Evolutionary conservation across 2,888 invertebrate species (phyloP).

Genomic region (Noctuana brunneofusca): DNA sequence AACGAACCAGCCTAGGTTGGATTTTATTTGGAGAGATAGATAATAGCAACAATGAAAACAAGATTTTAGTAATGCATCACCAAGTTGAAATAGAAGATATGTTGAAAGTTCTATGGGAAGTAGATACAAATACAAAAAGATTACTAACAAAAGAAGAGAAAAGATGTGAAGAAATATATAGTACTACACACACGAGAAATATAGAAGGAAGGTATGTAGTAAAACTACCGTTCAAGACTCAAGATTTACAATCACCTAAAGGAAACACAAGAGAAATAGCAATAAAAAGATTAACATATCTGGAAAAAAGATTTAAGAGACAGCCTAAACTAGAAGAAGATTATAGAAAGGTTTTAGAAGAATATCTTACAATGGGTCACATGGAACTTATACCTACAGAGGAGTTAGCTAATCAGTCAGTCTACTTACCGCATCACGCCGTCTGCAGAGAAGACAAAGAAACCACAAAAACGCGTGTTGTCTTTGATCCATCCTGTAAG

Average conservation of each 20-base stretch:
- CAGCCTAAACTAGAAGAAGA: slow-evolving; percentile 34
- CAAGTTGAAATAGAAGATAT: slow-evolving; percentile 13
- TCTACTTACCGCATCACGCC: slow-evolving; percentile 27
- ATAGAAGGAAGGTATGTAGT: slow-evolving; percentile 29
- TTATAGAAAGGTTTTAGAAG: slow-evolving; percentile 35
- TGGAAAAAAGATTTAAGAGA: slow-evolving; percentile 37
- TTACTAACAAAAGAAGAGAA: slow-evolving; percentile 8
- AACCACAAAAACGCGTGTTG: slow-evolving; percentile 35
- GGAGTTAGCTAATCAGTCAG: slow-evolving; percentile 9
- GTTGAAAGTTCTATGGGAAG: slow-evolving; percentile 18
- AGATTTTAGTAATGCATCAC: slow-evolving; percentile 22
- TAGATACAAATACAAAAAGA: slow-evolving; percentile 12
- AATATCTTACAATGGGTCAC: slow-evolving; percentile 35
- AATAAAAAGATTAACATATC: slow-evolving; percentile 30
- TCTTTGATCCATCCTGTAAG: slow-evolving; percentile 40
- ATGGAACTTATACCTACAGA: slow-evolving; percentile 34
- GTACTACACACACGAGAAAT: slow-evolving; percentile 3
- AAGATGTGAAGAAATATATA: slow-evolving; percentile 16
- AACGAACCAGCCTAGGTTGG: slow-evolving; percentile 37
- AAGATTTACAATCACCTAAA: slow-evolving; percentile 34
- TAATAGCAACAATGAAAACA: not conserved
- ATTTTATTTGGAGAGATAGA: slow-evolving; percentile 34
- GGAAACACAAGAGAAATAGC: slow-evolving; percentile 40
- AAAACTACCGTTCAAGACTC: slow-evolving; percentile 36
- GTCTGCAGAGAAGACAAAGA: slow-evolving; percentile 40